Evolutionary conservation across 2,888 invertebrate genomes (phyloP).

Genomic region (Monoplex corrugatus): DNA sequence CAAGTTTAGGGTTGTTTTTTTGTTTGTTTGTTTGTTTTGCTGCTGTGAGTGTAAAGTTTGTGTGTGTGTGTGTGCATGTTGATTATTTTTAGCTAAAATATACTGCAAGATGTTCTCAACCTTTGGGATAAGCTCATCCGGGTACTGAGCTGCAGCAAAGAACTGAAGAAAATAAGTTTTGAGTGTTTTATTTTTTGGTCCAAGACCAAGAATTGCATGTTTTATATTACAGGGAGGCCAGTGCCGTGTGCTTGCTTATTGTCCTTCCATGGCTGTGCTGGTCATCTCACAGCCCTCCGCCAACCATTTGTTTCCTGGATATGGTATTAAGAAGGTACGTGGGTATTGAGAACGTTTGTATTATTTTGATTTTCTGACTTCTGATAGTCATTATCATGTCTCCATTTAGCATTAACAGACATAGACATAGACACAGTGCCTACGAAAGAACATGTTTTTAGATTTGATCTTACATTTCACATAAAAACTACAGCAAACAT

Average conservation of each 20-base stretch:
- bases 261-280: constrained; percentile 84
- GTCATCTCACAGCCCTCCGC: constrained; percentile 89
- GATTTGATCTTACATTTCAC: too few relatives aligned
- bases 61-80: background rate
- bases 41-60: too few relatives aligned
- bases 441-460: background rate
- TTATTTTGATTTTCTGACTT: too few relatives aligned
- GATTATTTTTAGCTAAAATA: too few relatives aligned
- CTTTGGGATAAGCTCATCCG: too few relatives aligned
- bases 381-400: too few relatives aligned
- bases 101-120: too few relatives aligned
- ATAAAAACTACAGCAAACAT: too few relatives aligned
- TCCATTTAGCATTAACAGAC: too few relatives aligned
- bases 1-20: background rate
- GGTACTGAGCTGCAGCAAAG: too few relatives aligned
- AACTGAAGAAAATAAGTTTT: background rate
- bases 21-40: background rate
- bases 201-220: too few relatives aligned
- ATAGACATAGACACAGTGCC: background rate
- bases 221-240: constrained; percentile 84
- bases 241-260: constrained; percentile 90
- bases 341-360: too few relatives aligned
- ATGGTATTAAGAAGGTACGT: constrained; percentile 85
- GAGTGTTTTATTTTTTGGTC: constrained; percentile 15
- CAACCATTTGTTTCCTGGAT: constrained; percentile 89